Evolutionary conservation across 2,797 vertebrate genomes (phyloP).

Genomic region (Gephyroberyx darwinii): DNA sequence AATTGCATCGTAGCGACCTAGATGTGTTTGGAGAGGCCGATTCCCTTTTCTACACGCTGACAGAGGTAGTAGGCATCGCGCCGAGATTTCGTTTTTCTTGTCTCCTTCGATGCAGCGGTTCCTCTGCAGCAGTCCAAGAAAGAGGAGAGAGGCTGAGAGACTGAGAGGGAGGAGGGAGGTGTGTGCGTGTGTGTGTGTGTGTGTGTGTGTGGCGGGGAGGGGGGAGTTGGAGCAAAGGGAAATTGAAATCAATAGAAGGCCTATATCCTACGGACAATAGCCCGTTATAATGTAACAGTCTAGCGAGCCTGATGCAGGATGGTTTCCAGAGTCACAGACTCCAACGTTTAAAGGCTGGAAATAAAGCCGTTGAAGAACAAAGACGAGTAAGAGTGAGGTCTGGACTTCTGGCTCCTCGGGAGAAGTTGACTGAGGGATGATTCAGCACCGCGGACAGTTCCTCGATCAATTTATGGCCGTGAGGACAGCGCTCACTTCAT

Average conservation of each 20-base stretch:
- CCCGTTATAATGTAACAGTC: conserved; percentile 44
- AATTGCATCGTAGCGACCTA: conserved; percentile 37
- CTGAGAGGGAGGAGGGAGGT: conserved; percentile 53
- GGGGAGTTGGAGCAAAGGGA: conserved; percentile 40
- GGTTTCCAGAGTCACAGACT: neutral
- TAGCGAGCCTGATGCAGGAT: conserved; percentile 23
- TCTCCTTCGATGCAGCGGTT: conserved; percentile 76
- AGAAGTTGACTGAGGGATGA: conserved; percentile 31
- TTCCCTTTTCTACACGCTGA: conserved; percentile 18
- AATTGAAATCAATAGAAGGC: conserved; percentile 68
- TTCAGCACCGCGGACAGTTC: conserved; percentile 22
- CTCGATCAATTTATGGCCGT: conserved; percentile 11
- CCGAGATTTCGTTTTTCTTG: conserved; percentile 30
- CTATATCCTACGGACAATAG: conserved; percentile 48
- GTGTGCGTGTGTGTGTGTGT: conserved; percentile 36
- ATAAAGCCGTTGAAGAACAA: conserved; percentile 1
- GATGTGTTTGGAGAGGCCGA: neutral
- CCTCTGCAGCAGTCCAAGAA: conserved; percentile 81
- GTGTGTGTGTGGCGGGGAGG: neutral
- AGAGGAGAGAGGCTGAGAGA: conserved; percentile 61
- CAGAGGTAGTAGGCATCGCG: conserved; percentile 42
- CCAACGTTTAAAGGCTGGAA: no score
- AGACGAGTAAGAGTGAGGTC: conserved; percentile 3
- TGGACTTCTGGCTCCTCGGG: conserved; percentile 16
- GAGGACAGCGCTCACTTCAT: neutral